These are phyloP conservation scores for Cryptocephalus primarius DNA, from an alignment of 2,888 invertebrate species.

Conservation along the genomic window DNA sequence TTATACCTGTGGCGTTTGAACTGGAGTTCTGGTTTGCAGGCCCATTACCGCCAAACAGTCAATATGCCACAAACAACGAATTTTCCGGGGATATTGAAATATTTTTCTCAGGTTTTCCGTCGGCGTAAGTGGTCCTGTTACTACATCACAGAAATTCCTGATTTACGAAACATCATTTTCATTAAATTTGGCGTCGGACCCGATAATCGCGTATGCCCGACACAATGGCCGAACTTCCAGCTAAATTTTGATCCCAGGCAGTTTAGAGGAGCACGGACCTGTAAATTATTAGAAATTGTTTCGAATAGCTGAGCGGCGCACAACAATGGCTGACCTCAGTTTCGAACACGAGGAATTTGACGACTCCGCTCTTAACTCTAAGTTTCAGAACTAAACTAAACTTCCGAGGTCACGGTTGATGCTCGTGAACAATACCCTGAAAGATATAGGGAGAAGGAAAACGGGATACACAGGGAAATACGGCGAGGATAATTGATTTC, in stretches of 20 bases:
- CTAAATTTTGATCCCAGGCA: constrained; percentile 3
- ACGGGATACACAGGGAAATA: too few species aligned
- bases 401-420: constrained; percentile 11
- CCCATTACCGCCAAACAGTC: too few species aligned
- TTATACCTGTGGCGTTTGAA: too few species aligned
- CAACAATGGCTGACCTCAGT: constrained; percentile 13
- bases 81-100: too few species aligned
- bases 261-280: constrained; percentile 6
- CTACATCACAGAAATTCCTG: too few species aligned
- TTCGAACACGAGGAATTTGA: constrained; percentile 8
- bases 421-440: constrained; percentile 15
- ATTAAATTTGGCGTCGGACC: neutral
- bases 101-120: too few species aligned
- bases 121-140: too few species aligned
- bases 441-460: neutral
- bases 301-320: constrained; percentile 8
- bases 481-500: too few species aligned
- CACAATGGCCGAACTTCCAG: neutral
- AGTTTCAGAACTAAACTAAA: constrained; percentile 11
- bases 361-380: constrained; percentile 8
- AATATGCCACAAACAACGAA: too few species aligned
- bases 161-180: too few species aligned
- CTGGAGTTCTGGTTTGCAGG: too few species aligned
- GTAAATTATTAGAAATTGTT: constrained; percentile 16
- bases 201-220: neutral